phyloP scores from a whole-genome alignment of 1,140 invertebrate genomes.

The Aphis craccivora region DNA sequence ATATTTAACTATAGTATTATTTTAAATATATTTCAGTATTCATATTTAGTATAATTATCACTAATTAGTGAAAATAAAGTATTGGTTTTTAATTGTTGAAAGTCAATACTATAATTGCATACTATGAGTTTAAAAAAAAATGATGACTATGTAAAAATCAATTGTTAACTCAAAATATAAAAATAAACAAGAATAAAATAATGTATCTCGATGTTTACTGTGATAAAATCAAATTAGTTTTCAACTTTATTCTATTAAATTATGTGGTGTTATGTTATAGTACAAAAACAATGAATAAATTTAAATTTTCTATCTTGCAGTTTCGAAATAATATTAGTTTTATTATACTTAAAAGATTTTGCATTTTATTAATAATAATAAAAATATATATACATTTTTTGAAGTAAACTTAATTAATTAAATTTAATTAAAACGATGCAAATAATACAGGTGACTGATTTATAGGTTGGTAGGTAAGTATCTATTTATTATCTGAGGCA shows the following conservation, averaged over 20 bases:
- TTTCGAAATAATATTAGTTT: neutral
- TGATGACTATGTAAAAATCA: too few relatives aligned
- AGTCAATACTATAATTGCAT: neutral
- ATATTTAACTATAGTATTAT: neutral
- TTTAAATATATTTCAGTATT: neutral
- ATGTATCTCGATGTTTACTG: neutral
- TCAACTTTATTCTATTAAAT: neutral
- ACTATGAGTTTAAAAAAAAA: too few relatives aligned
- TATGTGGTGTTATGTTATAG: neutral
- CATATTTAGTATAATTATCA: neutral
- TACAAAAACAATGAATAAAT: neutral
- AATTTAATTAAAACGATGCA: neutral
- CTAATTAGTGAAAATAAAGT: neutral
- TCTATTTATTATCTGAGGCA: neutral
- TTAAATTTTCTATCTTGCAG: neutral
- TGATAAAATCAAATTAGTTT: slow-evolving; percentile 19
- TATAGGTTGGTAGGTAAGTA: neutral
- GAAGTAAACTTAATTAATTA: neutral
- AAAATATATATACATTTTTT: neutral
- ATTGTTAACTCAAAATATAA: neutral
- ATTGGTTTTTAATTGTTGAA: neutral
- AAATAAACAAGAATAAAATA: neutral
- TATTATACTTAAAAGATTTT: neutral
- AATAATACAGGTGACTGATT: neutral
- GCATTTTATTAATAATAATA: neutral